A percentile compares a stretch with the other conserved stretches of the same genome.
Conservation (phyloP, 1,140 invertebrate species). For the Drosophila novamexicana region DNA sequence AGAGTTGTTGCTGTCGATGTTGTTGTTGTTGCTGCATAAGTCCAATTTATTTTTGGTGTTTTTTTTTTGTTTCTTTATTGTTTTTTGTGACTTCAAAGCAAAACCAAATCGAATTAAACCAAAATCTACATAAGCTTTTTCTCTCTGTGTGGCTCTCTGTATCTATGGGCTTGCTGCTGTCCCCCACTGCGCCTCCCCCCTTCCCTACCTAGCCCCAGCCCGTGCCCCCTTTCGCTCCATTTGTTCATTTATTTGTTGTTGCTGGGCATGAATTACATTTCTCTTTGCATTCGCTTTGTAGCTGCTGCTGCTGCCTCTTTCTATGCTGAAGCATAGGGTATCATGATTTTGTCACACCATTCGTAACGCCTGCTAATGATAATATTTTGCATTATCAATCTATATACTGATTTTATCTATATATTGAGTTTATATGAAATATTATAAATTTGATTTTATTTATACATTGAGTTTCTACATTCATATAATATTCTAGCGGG, state of each 20-base stretch:
- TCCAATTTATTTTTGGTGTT: constrained; percentile 75
- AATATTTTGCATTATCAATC: no score
- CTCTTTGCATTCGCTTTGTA: constrained; percentile 73
- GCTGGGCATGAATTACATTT: constrained; percentile 78
- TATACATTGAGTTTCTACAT: no score
- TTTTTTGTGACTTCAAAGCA: constrained; percentile 63
- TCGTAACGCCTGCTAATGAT: background rate
- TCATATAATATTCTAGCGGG: no score
- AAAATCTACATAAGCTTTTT: constrained; percentile 81
- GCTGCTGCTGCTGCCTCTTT: constrained; percentile 54
- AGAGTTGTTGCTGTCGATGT: constrained; percentile 49
- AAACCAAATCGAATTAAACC: constrained; percentile 80
- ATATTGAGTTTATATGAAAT: no score
- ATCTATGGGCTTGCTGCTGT: constrained; percentile 1
- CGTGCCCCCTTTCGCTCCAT: constrained; percentile 61
- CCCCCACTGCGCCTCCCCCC: background rate
- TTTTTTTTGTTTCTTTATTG: constrained; percentile 9
- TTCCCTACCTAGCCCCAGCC: no score
- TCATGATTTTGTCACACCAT: background rate
- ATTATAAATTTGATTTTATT: no score
- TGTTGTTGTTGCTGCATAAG: constrained; percentile 66
- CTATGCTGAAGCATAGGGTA: background rate
- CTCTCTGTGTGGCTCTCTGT: constrained; percentile 48
- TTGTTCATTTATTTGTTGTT: constrained; percentile 57
- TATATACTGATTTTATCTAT: no score